Conservation (phyloP, 2,797 vertebrate genomes). For the Lerista edwardsae region DNA sequence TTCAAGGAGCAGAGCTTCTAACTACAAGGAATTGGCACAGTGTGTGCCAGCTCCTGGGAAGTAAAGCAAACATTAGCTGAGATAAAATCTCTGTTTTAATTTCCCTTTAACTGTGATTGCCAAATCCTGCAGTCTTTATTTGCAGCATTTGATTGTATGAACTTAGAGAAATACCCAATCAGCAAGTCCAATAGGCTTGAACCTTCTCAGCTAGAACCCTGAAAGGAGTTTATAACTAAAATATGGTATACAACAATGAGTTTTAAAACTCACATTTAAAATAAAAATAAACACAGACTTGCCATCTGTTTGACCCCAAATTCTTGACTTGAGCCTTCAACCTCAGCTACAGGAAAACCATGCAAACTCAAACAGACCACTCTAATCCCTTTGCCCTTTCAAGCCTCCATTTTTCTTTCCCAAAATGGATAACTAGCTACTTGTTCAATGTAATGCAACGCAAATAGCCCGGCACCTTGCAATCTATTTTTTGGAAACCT, state of each 20-base stretch:
- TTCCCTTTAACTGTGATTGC: not conserved
- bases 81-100: not conserved
- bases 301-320: not conserved
- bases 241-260: not conserved
- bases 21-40: not conserved
- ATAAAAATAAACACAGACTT: not conserved
- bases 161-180: not conserved
- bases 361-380: not conserved
- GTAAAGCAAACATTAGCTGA: not conserved
- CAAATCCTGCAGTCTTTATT: not conserved
- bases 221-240: not conserved
- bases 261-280: not conserved
- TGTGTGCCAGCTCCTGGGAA: not conserved
- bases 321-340: not conserved
- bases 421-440: slow-evolving; percentile 63
- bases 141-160: not conserved
- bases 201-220: not conserved
- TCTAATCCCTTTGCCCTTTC: not conserved
- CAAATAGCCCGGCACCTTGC: slow-evolving; percentile 35
- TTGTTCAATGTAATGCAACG: not conserved
- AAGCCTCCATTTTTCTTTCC: slow-evolving; percentile 25
- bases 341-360: not conserved
- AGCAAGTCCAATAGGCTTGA: not conserved
- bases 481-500: slow-evolving; percentile 42
- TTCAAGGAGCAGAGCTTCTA: not conserved